Evolutionary conservation across 2,888 invertebrate genomes (phyloP).

Genomic region (Agrotis clavis): DNA sequence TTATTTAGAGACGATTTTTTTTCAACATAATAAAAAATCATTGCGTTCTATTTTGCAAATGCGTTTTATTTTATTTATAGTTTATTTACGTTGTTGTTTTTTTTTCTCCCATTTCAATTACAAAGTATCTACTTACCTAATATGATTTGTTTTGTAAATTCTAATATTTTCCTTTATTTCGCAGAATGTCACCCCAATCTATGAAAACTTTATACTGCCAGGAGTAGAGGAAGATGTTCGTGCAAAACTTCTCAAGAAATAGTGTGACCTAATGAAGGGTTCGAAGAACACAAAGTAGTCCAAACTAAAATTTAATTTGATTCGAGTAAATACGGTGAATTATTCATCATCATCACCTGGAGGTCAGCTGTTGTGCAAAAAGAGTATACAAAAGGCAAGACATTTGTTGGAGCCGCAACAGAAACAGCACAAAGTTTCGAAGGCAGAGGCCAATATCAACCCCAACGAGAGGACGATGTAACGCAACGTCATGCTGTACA

Average conservation of each 20-base stretch:
- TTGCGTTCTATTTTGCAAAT: no score
- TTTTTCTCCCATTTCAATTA: background rate
- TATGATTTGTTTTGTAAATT: background rate
- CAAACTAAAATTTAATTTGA: constrained; percentile 67
- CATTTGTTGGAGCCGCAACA: background rate
- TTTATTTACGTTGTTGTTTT: no score
- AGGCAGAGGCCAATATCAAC: background rate
- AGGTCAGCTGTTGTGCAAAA: background rate
- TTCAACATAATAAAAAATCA: no score
- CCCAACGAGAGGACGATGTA: background rate
- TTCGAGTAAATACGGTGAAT: constrained; percentile 64
- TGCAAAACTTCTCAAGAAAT: constrained; percentile 65
- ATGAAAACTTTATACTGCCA: constrained; percentile 44
- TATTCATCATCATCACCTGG: constrained; percentile 27
- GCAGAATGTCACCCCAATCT: constrained; percentile 67
- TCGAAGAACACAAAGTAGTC: constrained; percentile 65
- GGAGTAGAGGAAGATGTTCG: constrained; percentile 41
- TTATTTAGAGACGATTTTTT: no score
- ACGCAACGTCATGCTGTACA: no score
- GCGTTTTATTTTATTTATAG: no score
- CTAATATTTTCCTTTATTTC: constrained; percentile 13
- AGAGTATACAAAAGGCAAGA: no score
- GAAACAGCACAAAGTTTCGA: background rate
- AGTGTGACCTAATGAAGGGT: constrained; percentile 66
- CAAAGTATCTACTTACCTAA: no score